A percentile compares a stretch with the other conserved stretches of the same genome.
Evolutionary conservation across 2,113 vertebrate species (phyloP).

Genomic region (Heterotilapia buettikoferi): DNA sequence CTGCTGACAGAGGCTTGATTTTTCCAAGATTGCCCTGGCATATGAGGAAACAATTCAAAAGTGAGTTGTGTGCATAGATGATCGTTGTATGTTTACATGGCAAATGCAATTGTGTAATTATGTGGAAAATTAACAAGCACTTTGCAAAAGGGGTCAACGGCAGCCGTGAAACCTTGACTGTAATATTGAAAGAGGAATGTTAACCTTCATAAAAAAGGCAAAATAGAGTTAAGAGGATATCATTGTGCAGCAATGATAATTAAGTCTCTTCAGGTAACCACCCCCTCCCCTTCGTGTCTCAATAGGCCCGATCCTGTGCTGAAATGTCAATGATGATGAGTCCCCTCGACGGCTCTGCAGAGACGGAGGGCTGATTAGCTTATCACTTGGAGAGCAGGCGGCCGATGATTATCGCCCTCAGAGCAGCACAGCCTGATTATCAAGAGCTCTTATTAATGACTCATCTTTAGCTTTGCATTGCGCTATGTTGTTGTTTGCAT

Average conservation of each 20-base stretch:
- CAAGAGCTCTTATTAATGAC: conserved; percentile 53
- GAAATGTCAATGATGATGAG: conserved; percentile 64
- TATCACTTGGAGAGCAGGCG: conserved; percentile 59
- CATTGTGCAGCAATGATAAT: conserved; percentile 40
- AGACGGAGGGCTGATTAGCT: conserved; percentile 60
- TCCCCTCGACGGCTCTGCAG: conserved; percentile 34
- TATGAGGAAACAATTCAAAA: fast-evolving
- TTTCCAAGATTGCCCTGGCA: neutral
- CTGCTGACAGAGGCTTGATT: neutral
- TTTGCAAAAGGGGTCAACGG: neutral
- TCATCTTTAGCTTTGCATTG: conserved; percentile 4
- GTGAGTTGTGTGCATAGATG: neutral
- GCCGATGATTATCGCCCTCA: conserved; percentile 52
- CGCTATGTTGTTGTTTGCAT: conserved; percentile 3
- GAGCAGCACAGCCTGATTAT: conserved; percentile 47
- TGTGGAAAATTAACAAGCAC: neutral
- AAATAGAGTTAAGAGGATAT: conserved; percentile 23
- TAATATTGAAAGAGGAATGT: neutral
- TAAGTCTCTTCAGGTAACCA: conserved; percentile 46
- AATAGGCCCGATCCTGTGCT: conserved; percentile 16
- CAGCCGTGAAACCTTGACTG: neutral
- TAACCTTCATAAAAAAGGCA: conserved; percentile 8
- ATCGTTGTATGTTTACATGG: neutral
- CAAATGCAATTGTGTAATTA: neutral
- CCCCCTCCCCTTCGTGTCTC: neutral